Conservation (phyloP, 1,140 invertebrate genomes). For the Zaprionus tsacasi region DNA sequence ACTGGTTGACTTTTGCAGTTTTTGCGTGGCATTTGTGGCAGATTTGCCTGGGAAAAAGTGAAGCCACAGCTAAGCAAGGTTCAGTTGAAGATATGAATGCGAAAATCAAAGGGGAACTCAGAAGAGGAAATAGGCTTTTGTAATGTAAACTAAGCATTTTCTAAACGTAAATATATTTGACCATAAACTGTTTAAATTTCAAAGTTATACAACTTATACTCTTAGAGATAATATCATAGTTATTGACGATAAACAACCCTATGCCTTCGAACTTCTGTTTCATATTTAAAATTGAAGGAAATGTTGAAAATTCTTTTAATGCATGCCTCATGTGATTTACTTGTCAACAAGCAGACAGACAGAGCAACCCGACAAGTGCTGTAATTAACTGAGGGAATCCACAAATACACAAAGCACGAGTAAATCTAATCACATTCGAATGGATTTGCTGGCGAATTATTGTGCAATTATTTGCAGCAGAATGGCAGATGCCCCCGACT, state of each 20-base stretch:
- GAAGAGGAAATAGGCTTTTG: too few relatives aligned
- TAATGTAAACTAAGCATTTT: too few relatives aligned
- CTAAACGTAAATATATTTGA: too few relatives aligned
- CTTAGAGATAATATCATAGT: too few relatives aligned
- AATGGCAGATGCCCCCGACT: background rate
- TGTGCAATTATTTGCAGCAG: conserved; percentile 17
- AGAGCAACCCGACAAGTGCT: background rate
- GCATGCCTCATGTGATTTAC: background rate
- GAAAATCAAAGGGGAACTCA: background rate
- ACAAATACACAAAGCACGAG: conserved; percentile 4
- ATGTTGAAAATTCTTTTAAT: too few relatives aligned
- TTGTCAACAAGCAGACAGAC: background rate
- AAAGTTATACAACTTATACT: too few relatives aligned
- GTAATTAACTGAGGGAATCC: background rate
- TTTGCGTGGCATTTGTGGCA: conserved; percentile 19
- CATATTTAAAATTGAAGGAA: too few relatives aligned
- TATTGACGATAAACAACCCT: too few relatives aligned
- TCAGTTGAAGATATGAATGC: background rate
- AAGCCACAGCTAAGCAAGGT: background rate
- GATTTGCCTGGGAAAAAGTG: conserved; percentile 15
- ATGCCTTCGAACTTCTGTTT: too few relatives aligned
- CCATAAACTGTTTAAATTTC: too few relatives aligned
- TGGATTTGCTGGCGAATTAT: conserved; percentile 18
- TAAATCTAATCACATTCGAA: conserved; percentile 43
- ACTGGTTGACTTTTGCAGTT: conserved; percentile 45